Evolutionary conservation across 1,140 invertebrate species (phyloP).

Genomic region (Macrobrachium rosenbergii): DNA sequence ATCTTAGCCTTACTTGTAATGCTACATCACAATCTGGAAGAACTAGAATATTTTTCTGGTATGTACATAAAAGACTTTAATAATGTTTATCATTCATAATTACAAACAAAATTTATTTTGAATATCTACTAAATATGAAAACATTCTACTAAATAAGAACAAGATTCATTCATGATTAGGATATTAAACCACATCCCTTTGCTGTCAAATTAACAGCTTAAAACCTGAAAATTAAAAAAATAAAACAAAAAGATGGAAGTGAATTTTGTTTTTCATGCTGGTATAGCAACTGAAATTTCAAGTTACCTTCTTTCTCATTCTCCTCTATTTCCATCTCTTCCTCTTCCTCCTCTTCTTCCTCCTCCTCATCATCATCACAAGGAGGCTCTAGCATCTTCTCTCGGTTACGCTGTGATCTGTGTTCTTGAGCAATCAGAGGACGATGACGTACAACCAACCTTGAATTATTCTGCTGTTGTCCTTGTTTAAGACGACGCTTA

Average conservation of each 20-base stretch:
- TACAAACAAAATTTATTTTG: too few relatives aligned
- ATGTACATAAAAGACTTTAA: too few relatives aligned
- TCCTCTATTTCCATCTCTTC: conserved; percentile 60
- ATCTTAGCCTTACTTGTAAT: too few relatives aligned
- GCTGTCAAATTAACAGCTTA: too few relatives aligned
- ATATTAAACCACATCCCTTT: too few relatives aligned
- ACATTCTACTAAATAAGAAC: too few relatives aligned
- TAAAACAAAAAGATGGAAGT: not conserved
- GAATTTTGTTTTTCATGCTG: not conserved
- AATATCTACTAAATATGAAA: too few relatives aligned
- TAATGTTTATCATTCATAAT: too few relatives aligned
- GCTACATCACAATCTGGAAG: too few relatives aligned
- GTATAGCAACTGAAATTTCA: too few relatives aligned
- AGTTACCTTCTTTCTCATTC: conserved; percentile 52
- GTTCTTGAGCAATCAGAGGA: conserved; percentile 87
- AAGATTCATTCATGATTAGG: too few relatives aligned
- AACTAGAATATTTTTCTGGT: too few relatives aligned
- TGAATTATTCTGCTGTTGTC: conserved; percentile 79
- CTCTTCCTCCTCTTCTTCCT: conserved; percentile 69
- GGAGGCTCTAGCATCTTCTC: conserved; percentile 91
- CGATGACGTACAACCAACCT: conserved; percentile 91
- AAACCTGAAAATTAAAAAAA: not conserved
- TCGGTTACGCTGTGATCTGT: conserved; percentile 86
- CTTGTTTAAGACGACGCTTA: conserved; percentile 84
- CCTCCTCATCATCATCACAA: conserved; percentile 82